Conservation (phyloP, 1,140 invertebrate species). For the Caenorhabditis elegans region WBcel235 BX284606.5:14763001-14763500, state of each 20-base stretch:
- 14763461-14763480: constrained; percentile 33
- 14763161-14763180: not conserved
- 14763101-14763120: not conserved
- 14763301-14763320: constrained; percentile 30
- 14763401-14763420: not conserved
- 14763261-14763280: constrained; percentile 34
- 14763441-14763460: constrained; percentile 47
- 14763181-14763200: not conserved
- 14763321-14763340: constrained; percentile 29
- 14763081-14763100: constrained; percentile 39
- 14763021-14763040: constrained; percentile 42
- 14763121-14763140: not conserved
- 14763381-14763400: not conserved
- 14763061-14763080: not conserved
- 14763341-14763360: not conserved
- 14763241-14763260: not conserved
- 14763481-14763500: constrained; percentile 42
- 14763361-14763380: constrained; percentile 2
- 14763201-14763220: not conserved
- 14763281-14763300: constrained; percentile 25
- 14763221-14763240: not conserved
- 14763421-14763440: constrained; percentile 13
- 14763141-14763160: constrained; percentile 40
- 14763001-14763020: constrained; percentile 35
- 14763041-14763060: not conserved